These are phyloP conservation scores for Lethenteron camtschaticum DNA, from an alignment of 2,113 vertebrate genomes.

Conservation along the genomic window DNA sequence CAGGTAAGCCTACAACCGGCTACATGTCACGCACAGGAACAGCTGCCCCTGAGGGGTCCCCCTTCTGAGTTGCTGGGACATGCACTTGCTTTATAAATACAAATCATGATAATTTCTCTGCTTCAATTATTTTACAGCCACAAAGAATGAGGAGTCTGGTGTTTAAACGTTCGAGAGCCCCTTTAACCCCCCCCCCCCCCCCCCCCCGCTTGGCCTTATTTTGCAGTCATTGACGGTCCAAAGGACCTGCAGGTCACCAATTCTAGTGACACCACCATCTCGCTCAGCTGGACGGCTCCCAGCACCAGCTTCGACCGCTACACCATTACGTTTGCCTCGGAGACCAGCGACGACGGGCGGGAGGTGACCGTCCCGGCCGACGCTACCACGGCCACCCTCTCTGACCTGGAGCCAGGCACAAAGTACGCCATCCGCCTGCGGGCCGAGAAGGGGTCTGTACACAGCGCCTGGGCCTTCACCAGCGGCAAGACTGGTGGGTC, in stretches of 20 bases:
- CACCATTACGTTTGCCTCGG: constrained; percentile 25
- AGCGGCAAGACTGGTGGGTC: not conserved
- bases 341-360: constrained; percentile 20
- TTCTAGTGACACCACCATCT: constrained; percentile 39
- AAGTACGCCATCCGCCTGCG: constrained; percentile 47
- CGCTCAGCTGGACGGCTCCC: constrained; percentile 46
- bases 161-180: too few relatives aligned
- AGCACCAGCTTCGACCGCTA: constrained; percentile 60
- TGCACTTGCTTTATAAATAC: too few relatives aligned
- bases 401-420: constrained; percentile 33
- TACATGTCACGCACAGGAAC: too few relatives aligned
- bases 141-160: too few relatives aligned
- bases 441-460: constrained; percentile 40
- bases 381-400: constrained; percentile 30
- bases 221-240: constrained; percentile 55
- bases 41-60: too few relatives aligned
- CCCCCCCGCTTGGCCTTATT: not conserved
- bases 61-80: too few relatives aligned
- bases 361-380: constrained; percentile 35
- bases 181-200: too few relatives aligned
- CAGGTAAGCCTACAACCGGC: too few relatives aligned
- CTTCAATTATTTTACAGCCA: too few relatives aligned
- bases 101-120: too few relatives aligned
- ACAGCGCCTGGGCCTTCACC: not conserved
- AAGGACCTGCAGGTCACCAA: constrained; percentile 43